Evolutionary conservation across 2,888 invertebrate species (phyloP).

Genomic region (Limnephilus auricula): DNA sequence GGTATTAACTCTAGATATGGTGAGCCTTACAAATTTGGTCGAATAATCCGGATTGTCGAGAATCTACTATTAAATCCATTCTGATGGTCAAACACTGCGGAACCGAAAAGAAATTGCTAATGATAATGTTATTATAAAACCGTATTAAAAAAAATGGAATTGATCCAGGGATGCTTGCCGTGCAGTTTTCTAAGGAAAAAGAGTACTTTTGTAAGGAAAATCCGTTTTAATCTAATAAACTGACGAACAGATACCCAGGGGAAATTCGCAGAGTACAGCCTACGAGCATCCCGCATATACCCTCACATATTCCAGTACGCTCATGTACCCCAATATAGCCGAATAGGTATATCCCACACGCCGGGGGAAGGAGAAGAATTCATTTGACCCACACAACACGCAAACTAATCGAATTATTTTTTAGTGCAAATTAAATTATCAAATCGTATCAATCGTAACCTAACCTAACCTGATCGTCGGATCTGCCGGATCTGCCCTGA

Average conservation of each 20-base stretch:
- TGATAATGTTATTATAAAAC: slow-evolving; percentile 16
- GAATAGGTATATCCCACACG: neutral
- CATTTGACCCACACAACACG: neutral
- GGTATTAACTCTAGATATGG: too few relatives aligned
- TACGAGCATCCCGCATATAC: neutral
- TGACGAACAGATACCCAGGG: slow-evolving; percentile 38
- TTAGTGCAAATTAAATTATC: neutral
- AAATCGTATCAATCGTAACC: neutral
- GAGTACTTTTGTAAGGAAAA: slow-evolving; percentile 33
- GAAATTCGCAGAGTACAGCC: slow-evolving; percentile 32
- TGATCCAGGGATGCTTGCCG: slow-evolving; percentile 14
- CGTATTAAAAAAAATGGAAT: neutral
- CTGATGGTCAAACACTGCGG: neutral
- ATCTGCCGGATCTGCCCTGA: too few relatives aligned
- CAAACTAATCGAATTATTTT: neutral
- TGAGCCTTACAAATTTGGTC: too few relatives aligned
- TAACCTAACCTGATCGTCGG: too few relatives aligned
- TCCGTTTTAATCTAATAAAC: slow-evolving; percentile 49
- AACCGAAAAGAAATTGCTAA: slow-evolving; percentile 9
- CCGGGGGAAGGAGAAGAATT: neutral
- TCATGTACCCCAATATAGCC: neutral
- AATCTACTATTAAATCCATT: neutral
- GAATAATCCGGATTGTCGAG: too few relatives aligned
- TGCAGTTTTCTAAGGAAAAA: slow-evolving; percentile 40
- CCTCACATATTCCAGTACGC: neutral